phyloP scores from a whole-genome alignment of 2,888 invertebrate genomes.

The Salpingus planirostris region DNA sequence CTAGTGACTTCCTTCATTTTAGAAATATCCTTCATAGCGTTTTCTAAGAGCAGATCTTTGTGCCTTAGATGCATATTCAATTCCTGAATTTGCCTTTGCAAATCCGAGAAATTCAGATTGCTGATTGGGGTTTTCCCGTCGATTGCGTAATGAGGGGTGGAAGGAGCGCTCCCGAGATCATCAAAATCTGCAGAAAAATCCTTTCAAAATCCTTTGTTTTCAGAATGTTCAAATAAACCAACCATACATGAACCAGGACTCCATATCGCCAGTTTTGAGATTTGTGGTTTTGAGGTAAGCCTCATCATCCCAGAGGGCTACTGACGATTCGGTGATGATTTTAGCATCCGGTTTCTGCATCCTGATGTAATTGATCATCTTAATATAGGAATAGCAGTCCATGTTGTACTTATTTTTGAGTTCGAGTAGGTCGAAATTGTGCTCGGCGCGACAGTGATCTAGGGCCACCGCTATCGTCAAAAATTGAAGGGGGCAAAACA shows the following conservation, averaged over 20 bases:
- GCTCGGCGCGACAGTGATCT: constrained; percentile 55
- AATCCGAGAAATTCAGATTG: constrained; percentile 37
- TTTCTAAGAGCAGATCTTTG: constrained; percentile 49
- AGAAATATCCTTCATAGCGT: constrained; percentile 51
- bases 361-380: constrained; percentile 73
- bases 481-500: constrained; percentile 61
- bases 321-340: constrained; percentile 43
- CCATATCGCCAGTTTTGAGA: constrained; percentile 65
- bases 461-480: constrained; percentile 56
- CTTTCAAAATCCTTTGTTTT: constrained; percentile 14
- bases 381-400: constrained; percentile 75
- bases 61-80: constrained; percentile 48
- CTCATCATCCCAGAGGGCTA: constrained; percentile 63
- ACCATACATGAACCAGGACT: constrained; percentile 80
- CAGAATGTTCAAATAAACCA: too few species aligned
- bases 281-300: constrained; percentile 62
- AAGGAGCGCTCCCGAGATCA: constrained; percentile 42
- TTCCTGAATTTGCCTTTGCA: constrained; percentile 38
- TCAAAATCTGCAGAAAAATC: constrained; percentile 47
- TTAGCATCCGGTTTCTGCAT: constrained; percentile 51
- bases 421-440: constrained; percentile 55
- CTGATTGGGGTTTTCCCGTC: constrained; percentile 41
- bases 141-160: constrained; percentile 41
- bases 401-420: constrained; percentile 63
- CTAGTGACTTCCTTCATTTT: constrained; percentile 54